phyloP scores from a whole-genome alignment of 2,888 invertebrate genomes.

The Nebria brevicollis region DNA sequence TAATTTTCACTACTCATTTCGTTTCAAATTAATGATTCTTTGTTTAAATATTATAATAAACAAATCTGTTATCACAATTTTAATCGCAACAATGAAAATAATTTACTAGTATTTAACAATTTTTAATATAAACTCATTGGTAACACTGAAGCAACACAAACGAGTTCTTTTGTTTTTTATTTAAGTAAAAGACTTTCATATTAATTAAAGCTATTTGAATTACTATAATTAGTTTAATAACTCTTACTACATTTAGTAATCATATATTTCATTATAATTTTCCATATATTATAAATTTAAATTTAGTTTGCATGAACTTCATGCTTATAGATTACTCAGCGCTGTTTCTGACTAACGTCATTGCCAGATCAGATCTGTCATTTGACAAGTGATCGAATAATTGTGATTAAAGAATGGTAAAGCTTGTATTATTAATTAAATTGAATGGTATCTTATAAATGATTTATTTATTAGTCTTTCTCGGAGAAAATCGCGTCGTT shows the following conservation, averaged over 20 bases:
- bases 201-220: background rate
- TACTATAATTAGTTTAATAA: background rate
- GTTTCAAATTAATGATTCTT: background rate
- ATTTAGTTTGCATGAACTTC: background rate
- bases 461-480: constrained; percentile 70
- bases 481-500: constrained; percentile 82
- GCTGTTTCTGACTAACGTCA: background rate
- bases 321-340: background rate
- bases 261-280: background rate
- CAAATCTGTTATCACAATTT: background rate
- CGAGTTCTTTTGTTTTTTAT: background rate
- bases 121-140: background rate
- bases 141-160: background rate
- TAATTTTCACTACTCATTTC: background rate
- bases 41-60: background rate
- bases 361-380: constrained; percentile 38
- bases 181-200: too few relatives aligned
- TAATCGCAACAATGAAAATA: background rate
- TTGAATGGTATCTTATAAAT: constrained; percentile 16
- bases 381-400: constrained; percentile 40
- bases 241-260: background rate
- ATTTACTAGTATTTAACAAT: background rate
- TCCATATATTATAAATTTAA: background rate
- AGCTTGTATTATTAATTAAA: constrained; percentile 4
- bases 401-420: constrained; percentile 43